Evolutionary conservation across 2,113 vertebrate species (phyloP).

Genomic region (Lonchura striata): DNA sequence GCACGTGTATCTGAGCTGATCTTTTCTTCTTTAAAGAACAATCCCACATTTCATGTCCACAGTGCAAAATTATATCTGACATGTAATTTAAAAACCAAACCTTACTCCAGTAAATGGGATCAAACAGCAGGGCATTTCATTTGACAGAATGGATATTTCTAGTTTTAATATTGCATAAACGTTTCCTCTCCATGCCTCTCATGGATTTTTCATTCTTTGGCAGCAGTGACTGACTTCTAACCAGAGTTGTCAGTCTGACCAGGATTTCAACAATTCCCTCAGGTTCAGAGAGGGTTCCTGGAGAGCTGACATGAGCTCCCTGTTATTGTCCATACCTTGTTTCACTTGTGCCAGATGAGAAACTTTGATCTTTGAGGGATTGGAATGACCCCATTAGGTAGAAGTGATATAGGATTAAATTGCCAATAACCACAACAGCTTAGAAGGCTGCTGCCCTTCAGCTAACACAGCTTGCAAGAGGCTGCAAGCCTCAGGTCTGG

Average conservation of each 20-base stretch:
- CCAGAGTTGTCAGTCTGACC: background rate
- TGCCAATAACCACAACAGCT: background rate
- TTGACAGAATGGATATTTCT: conserved; percentile 61
- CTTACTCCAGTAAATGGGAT: conserved; percentile 72
- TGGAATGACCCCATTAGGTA: background rate
- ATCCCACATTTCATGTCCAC: conserved; percentile 1
- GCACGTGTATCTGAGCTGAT: background rate
- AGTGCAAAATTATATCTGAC: conserved; percentile 66
- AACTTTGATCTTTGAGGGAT: background rate
- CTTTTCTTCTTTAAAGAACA: conserved; percentile 19
- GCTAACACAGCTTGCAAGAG: background rate
- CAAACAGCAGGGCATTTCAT: conserved; percentile 66
- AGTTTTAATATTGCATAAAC: conserved; percentile 54
- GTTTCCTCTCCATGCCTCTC: conserved; percentile 15
- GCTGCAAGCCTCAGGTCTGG: background rate
- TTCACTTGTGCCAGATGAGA: background rate
- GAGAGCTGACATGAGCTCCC: background rate
- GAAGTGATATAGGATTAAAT: background rate
- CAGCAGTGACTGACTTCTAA: conserved; percentile 5
- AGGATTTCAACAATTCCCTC: background rate
- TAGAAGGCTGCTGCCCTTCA: background rate
- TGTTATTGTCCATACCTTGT: background rate
- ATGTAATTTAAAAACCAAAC: conserved; percentile 68
- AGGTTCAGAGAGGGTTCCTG: background rate
- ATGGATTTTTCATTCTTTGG: conserved; percentile 52